Base-by-base conservation (phyloP, 2,797 vertebrate species). In the Cephalopachus bancanus region DNA sequence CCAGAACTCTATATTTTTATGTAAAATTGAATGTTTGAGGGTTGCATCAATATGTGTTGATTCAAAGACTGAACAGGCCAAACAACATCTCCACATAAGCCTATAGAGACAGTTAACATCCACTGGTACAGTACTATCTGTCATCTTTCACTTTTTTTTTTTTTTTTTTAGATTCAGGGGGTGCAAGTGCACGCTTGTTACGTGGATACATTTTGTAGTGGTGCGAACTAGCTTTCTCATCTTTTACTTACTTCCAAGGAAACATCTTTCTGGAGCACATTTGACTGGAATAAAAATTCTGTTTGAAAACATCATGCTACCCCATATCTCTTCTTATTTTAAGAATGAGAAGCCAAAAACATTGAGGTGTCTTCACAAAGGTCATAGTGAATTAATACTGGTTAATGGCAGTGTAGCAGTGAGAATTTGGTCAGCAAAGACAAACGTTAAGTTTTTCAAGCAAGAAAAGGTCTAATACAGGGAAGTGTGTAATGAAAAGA, bases 341-440 rank as follows among this genome's bases (percentile, higher is more conserved):
- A 89, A 87, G 59, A 95, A 91, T 62, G 67, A 91, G 64, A 94
- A 89, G 33, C 14, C 71, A 84, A 37, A 80, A 26, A 59, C 44
- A 62, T 26, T 69, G 44, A 72, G 20, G 2, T 30, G 0, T 84
- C 65, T 91, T 96, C 60, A 94, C 44, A 64, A 75, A 81, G 44
- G 20, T 94, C 65, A 86, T 2, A 7, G 83, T 69, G 60, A 96
- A 83, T 86, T 62, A 80, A 91, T 83, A 51, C 86, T 93, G 57
- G 55, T 91, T 96, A 75, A 72, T 90, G 75, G 95, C 89, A 69
- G 16, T 1, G 7, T 51, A n/a, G 14, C 7, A 7, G 3, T 53
- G 53, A 95, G 44, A 91, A 30, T 76, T 86, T 76, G 22, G 30
- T 67, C 69, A 89, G 59, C 44, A 93, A 79, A 89, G 49, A 51